Evolutionary conservation across 2,888 invertebrate genomes (phyloP), one percentile per base, ranked within the genome.

Genomic region (Thumatha senex): DNA sequence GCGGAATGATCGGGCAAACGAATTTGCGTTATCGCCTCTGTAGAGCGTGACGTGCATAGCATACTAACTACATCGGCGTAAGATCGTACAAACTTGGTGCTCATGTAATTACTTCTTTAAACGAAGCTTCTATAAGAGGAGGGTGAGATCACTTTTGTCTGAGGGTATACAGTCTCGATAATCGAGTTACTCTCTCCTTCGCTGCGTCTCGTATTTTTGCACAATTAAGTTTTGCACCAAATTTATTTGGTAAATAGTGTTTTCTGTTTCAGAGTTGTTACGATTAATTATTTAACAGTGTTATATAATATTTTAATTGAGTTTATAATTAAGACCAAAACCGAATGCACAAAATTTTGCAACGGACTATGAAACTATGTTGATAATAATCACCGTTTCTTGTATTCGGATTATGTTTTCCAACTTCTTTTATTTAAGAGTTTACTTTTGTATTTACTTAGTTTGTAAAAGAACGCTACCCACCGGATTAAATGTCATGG

Each of bases 1-100:
- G 86, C 88, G 84, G 82, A 89, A 90, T 89, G 89, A 86, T 89
- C 86, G 84, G 77, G 80, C 84, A 89, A 89, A 87, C 89, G 89
- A 90, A 90, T 90, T 91, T 89, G 88, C 86, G 89, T 90, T 90
- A 91, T 91, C 91, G 88, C 89, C 86, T 85, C 78, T 74, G 73
- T 84, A 78, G 78, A 76, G 76, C 72, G 70, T 72, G 70, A 78
- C 86, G 83, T 79, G 80, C 67, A 75, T 71, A 78, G 91, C 87
- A 91, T 91, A 89, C 84, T 88, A 88, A 90, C 81, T 77, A 67
- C 72, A 72, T 70, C 70, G 70, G 70, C 72, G 54, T 72, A 72
- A 76, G 76, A 79, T 76, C 78, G 76, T 70, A 80, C 78, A 66
- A 84, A 87, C 82, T 88, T 82, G 80, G 82, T 78, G 78, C 76